These are phyloP conservation scores for Odontophorus gujanensis DNA, from an alignment of 2,113 vertebrate species.

Conservation along the genomic window DNA sequence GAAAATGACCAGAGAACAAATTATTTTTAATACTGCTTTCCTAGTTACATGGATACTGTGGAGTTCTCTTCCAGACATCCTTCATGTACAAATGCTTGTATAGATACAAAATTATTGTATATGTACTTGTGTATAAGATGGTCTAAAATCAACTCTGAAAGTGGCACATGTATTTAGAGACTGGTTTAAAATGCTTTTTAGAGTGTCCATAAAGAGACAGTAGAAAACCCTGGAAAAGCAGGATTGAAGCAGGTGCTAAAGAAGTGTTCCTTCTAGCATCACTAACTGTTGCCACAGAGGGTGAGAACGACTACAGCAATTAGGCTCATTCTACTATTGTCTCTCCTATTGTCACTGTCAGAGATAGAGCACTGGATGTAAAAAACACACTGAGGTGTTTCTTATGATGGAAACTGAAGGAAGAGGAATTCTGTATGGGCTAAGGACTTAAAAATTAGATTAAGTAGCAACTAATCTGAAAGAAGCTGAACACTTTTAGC, in stretches of 20 bases:
- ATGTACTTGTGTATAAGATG: rapidly evolving
- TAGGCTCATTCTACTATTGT: background rate
- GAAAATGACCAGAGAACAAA: background rate
- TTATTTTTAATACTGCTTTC: background rate
- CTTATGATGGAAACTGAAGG: background rate
- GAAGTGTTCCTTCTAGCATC: background rate
- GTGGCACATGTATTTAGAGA: background rate
- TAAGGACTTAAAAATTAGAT: background rate
- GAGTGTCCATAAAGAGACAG: background rate
- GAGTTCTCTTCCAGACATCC: background rate
- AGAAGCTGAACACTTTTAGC: background rate
- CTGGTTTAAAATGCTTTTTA: background rate
- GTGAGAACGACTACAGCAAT: background rate
- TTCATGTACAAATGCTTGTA: rapidly evolving
- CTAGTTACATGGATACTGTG: background rate
- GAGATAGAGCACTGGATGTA: background rate
- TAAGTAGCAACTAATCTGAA: background rate
- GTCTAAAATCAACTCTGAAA: background rate
- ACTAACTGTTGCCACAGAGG: background rate
- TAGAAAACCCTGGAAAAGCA: background rate
- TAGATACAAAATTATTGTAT: rapidly evolving
- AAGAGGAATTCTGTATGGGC: background rate
- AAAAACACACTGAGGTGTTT: background rate
- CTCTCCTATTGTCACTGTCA: background rate
- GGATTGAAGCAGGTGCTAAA: background rate